Conservation (phyloP, 1,140 invertebrate species). For the Scaptomyza pallida region DNA sequence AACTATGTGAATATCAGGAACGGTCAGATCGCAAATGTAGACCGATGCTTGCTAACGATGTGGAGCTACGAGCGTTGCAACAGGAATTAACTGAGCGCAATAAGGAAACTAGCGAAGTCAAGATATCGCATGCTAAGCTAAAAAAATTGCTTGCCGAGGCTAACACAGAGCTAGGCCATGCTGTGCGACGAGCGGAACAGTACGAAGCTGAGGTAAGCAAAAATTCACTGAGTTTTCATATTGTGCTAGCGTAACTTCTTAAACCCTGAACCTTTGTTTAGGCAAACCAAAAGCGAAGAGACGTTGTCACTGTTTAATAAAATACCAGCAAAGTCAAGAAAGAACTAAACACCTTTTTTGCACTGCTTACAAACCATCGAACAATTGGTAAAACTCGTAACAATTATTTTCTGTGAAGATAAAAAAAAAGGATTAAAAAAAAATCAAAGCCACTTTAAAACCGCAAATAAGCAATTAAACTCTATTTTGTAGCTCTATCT, state of each 20-base stretch:
- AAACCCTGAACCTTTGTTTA: too few species aligned
- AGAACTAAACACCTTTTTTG: too few species aligned
- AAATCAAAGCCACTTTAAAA: too few species aligned
- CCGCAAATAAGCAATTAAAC: too few species aligned
- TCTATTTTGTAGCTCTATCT: too few species aligned
- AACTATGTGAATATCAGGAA: conserved; percentile 92
- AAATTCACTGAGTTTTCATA: background rate
- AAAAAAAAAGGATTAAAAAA: too few species aligned
- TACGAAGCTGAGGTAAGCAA: conserved; percentile 90
- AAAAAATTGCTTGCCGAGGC: conserved; percentile 92
- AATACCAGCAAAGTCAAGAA: too few species aligned
- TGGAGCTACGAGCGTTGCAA: conserved; percentile 89
- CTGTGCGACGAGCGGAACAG: conserved; percentile 90
- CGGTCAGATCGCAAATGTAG: conserved; percentile 88
- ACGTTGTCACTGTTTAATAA: too few species aligned
- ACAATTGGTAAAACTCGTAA: too few species aligned
- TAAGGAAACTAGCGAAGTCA: conserved; percentile 91
- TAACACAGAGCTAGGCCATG: conserved; percentile 91
- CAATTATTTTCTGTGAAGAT: too few species aligned
- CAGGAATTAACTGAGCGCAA: conserved; percentile 90
- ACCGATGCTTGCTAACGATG: conserved; percentile 87
- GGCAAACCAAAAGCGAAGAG: too few species aligned
- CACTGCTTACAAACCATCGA: too few species aligned
- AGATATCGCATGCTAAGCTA: conserved; percentile 90
- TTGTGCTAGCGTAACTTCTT: background rate